Percentiles rank a stretch among this genome's conserved stretches.
These are phyloP conservation scores for Echeneis naucrates DNA, from an alignment of 2,797 vertebrate genomes.

Conservation along the genomic window DNA sequence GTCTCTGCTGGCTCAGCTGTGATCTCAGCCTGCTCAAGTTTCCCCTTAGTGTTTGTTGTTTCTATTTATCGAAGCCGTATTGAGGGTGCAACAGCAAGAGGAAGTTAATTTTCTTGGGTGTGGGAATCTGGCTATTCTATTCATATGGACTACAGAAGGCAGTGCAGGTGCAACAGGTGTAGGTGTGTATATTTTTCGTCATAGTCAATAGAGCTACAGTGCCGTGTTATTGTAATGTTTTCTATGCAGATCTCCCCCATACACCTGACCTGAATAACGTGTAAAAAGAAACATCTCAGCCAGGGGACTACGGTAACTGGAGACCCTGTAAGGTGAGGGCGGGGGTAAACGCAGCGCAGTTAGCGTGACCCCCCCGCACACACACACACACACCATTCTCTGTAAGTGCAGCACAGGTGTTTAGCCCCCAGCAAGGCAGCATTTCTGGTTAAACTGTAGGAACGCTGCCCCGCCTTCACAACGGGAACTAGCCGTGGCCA, in stretches of 20 bases:
- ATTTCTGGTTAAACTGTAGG: constrained; percentile 82
- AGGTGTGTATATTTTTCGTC: constrained; percentile 71
- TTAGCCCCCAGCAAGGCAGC: constrained; percentile 81
- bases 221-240: constrained; percentile 75
- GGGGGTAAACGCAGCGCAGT: constrained; percentile 49
- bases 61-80: constrained; percentile 66
- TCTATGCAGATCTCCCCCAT: constrained; percentile 67
- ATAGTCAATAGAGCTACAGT: constrained; percentile 62
- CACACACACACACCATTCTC: constrained; percentile 12
- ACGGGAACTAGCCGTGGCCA: constrained; percentile 61
- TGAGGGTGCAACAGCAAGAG: constrained; percentile 57
- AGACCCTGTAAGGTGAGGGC: constrained; percentile 62
- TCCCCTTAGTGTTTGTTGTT: constrained; percentile 72
- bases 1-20: constrained; percentile 67
- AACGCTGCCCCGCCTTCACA: constrained; percentile 75
- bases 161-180: constrained; percentile 80
- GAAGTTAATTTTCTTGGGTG: constrained; percentile 77
- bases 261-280: constrained; percentile 71
- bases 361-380: constrained; percentile 9
- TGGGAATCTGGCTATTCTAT: constrained; percentile 76
- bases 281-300: constrained; percentile 58
- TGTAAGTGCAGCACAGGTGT: constrained; percentile 77
- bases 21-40: constrained; percentile 70
- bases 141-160: constrained; percentile 62
- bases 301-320: constrained; percentile 73